A percentile compares a stretch with the other conserved stretches of the same genome.
Conservation (phyloP, 2,113 vertebrate species). For the Ailurus styani region DNA sequence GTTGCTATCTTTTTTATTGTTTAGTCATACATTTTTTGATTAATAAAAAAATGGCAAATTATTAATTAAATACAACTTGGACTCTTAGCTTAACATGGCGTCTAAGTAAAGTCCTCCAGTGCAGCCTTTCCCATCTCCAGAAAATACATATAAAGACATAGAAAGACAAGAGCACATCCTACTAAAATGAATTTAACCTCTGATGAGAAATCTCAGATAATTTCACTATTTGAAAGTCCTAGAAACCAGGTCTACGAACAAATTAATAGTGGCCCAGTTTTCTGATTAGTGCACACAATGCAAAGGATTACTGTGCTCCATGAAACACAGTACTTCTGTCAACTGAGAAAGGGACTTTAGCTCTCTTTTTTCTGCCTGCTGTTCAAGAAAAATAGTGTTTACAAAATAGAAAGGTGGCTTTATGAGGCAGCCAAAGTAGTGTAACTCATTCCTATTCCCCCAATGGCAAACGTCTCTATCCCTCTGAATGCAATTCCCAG, state of each 20-base stretch:
- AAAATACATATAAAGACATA: not conserved
- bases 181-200: not conserved
- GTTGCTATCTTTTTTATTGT: not conserved
- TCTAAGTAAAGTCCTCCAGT: not conserved
- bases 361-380: not conserved
- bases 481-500: not conserved
- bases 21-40: not conserved
- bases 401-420: not conserved
- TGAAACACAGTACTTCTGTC: not conserved
- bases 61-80: not conserved
- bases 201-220: not conserved
- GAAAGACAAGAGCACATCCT: not conserved
- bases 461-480: not conserved
- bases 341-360: not conserved
- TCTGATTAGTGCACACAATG: not conserved
- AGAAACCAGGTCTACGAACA: not conserved
- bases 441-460: not conserved
- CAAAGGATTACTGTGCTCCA: not conserved
- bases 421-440: not conserved
- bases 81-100: not conserved
- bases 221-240: not conserved
- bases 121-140: not conserved
- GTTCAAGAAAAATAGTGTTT: not conserved
- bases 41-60: not conserved
- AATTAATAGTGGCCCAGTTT: not conserved